Evolutionary conservation across 1,140 invertebrate species (phyloP), one percentile per base, ranked within the genome.

Genomic region (Pachyrhynchus sulphureomaculatus): DNA sequence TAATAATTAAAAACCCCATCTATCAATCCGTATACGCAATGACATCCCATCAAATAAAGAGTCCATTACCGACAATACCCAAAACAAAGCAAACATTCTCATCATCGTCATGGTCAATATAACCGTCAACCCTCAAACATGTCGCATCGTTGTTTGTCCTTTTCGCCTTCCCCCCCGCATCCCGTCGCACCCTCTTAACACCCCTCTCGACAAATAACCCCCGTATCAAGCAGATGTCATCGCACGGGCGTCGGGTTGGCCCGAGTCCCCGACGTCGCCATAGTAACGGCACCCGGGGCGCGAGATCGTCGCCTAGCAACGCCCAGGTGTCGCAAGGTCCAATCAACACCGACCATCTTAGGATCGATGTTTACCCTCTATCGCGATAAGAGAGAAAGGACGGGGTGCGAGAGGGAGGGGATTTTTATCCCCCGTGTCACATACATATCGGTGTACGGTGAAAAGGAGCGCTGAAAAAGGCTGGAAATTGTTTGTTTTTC

Each of bases 291-390:
- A 56, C 52, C 61, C 61, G 13, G 44, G 45, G 52, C 52, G 44
- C 51, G 53, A 60, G 67, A 64, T 61, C 54, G 72, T 74, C 70
- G 70, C 72, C 63, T 65, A 62, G 72, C 68, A 73, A 74, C 72
- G 68, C 70, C 69, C 72, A 74, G 72, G 72, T 74, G 72, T 74
- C 68, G 65, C 66, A 66, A 67, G 65, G 68, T 68, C 72, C 72
- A 74, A 74, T 74, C 72, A 74, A 73, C 72, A 73, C 71, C 59
- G 68, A 66, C 70, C 67, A 72, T 73, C 72, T 72, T 71, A 74
- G 72, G 72, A 74, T 74, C 72, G 68, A 74, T 74, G 72, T 72
- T 74, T 73, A 69, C 66, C 51, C 51, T 53, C 29, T 32, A 18
- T n/a, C 49, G 47, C n/a, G n/a, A n/a, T n/a, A n/a, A 60, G 13